Evolutionary conservation across 2,888 invertebrate genomes (phyloP).

Genomic region (Galeruca laticollis): DNA sequence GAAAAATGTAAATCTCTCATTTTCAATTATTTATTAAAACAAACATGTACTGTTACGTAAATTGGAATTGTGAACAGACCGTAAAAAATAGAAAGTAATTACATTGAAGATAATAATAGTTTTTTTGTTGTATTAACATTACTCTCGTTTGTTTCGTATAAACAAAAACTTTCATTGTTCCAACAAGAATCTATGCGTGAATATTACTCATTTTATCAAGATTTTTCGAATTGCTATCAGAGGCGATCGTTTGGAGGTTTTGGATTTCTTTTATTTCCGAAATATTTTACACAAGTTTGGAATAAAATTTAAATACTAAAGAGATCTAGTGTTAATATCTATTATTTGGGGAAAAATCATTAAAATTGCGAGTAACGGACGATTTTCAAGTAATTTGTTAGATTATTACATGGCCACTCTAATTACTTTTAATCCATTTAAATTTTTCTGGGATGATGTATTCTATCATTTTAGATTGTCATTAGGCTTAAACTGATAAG

Average conservation of each 20-base stretch:
- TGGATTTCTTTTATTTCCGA: too few relatives aligned
- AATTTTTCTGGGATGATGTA: neutral
- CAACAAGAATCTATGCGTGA: neutral
- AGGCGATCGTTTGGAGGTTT: too few relatives aligned
- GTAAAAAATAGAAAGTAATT: slow-evolving; percentile 7
- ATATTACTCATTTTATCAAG: neutral
- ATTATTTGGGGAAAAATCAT: too few relatives aligned
- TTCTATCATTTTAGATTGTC: neutral
- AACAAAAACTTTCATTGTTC: neutral
- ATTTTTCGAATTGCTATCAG: too few relatives aligned
- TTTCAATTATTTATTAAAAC: neutral
- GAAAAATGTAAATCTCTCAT: neutral
- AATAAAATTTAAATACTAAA: too few relatives aligned
- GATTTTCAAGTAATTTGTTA: too few relatives aligned
- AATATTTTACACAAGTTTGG: too few relatives aligned
- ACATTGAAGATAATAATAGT: neutral
- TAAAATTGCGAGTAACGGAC: too few relatives aligned
- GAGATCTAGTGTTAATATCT: too few relatives aligned
- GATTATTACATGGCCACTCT: too few relatives aligned
- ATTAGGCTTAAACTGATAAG: neutral
- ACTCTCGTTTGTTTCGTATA: neutral
- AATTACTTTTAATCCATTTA: neutral
- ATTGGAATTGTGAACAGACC: slow-evolving; percentile 12
- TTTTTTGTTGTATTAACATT: neutral
- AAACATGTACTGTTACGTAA: neutral